Evolutionary conservation across 2,888 invertebrate genomes (phyloP).

Genomic region (Acheta domesticus): DNA sequence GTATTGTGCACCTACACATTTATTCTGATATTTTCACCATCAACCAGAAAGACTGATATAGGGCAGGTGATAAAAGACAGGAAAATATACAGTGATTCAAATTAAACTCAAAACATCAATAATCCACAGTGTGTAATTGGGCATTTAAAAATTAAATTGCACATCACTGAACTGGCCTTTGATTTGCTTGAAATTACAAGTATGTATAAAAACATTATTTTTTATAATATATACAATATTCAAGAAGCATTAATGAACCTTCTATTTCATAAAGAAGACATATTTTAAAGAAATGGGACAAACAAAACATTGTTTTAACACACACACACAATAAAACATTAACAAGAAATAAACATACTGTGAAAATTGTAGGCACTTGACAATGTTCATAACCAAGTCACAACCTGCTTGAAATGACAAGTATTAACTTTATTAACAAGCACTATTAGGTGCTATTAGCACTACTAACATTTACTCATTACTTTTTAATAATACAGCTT

Average conservation of each 20-base stretch:
- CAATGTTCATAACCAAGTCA: slow-evolving; percentile 25
- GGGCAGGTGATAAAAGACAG: too few species aligned
- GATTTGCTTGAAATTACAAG: not conserved
- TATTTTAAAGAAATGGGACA: too few species aligned
- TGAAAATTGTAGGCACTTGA: slow-evolving; percentile 25
- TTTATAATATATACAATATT: not conserved
- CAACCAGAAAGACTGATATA: too few species aligned
- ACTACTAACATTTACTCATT: too few species aligned
- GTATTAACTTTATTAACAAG: not conserved
- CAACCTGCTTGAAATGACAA: slow-evolving; percentile 2
- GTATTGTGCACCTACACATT: too few species aligned
- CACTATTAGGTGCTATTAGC: too few species aligned
- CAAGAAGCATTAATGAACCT: too few species aligned
- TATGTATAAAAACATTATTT: not conserved
- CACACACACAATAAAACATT: not conserved
- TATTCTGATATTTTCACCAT: too few species aligned
- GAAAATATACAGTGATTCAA: not conserved
- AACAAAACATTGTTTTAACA: too few species aligned
- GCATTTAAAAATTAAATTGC: slow-evolving; percentile 26
- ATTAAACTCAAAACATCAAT: not conserved
- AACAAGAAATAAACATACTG: not conserved
- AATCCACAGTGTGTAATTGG: slow-evolving; percentile 19
- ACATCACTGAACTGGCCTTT: slow-evolving; percentile 31
- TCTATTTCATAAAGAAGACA: too few species aligned
- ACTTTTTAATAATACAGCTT: too few species aligned